Evolutionary conservation across 1,140 invertebrate species (phyloP).

Genomic region (Ganaspis sp.): DNA sequence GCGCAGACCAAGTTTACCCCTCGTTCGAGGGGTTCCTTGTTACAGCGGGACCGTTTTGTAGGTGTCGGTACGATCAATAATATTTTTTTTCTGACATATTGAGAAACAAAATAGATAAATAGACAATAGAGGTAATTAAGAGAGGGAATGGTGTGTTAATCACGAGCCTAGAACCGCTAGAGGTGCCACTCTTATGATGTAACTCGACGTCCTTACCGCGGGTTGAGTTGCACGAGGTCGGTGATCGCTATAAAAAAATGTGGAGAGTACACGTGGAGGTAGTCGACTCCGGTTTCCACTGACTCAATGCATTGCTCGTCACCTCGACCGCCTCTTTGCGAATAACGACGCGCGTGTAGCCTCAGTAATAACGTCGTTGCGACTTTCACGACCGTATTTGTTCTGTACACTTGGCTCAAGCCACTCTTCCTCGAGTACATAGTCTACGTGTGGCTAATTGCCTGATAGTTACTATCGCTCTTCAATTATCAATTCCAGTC

Average conservation of each 20-base stretch:
- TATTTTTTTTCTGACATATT: conserved; percentile 52
- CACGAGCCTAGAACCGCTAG: conserved; percentile 44
- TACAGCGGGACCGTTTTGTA: conserved; percentile 55
- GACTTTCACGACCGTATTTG: conserved; percentile 56
- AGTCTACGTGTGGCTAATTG: conserved; percentile 14
- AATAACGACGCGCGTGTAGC: conserved; percentile 61
- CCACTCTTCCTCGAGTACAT: not conserved
- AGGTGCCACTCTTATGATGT: conserved; percentile 67
- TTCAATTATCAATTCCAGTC: conserved; percentile 26
- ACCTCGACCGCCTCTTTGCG: conserved; percentile 56
- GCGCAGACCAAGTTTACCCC: conserved; percentile 61
- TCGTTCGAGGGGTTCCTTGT: conserved; percentile 49
- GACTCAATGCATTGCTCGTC: conserved; percentile 54
- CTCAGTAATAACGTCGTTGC: conserved; percentile 51
- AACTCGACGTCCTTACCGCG: conserved; percentile 75
- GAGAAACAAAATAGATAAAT: conserved; percentile 19
- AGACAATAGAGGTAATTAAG: not conserved
- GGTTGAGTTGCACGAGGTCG: conserved; percentile 75
- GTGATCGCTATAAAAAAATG: conserved; percentile 76
- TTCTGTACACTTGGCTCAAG: conserved; percentile 48
- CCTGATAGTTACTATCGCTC: conserved; percentile 13
- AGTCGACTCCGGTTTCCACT: conserved; percentile 64
- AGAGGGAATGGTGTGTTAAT: conserved; percentile 15
- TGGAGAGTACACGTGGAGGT: conserved; percentile 72
- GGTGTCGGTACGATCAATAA: conserved; percentile 57